Conservation (phyloP, 2,797 vertebrate genomes). For the Spizella passerina region DNA sequence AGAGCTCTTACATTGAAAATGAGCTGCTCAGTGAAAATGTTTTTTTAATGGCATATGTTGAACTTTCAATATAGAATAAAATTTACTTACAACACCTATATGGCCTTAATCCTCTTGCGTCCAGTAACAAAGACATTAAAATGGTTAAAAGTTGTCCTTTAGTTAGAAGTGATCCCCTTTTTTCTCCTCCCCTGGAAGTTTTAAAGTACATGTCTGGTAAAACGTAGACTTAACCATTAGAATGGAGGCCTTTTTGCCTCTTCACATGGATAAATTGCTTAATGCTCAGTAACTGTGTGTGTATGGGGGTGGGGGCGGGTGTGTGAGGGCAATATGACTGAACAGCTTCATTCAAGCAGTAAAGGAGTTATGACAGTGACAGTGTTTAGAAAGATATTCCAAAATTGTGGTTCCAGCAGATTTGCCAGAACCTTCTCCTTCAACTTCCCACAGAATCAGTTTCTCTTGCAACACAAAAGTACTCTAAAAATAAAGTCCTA, state of each 20-base stretch:
- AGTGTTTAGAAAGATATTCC: background rate
- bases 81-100: background rate
- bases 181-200: background rate
- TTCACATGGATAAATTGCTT: background rate
- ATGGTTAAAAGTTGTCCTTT: background rate
- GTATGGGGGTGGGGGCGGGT: background rate
- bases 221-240: background rate
- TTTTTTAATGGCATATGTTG: background rate
- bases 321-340: background rate
- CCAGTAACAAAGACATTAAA: background rate
- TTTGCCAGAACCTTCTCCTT: background rate
- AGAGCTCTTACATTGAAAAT: background rate
- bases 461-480: background rate
- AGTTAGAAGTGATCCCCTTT: background rate
- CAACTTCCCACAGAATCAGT: background rate
- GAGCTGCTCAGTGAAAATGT: background rate
- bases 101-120: background rate
- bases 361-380: background rate
- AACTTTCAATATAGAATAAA: background rate
- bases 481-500: background rate
- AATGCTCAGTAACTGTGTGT: background rate
- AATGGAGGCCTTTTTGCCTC: background rate
- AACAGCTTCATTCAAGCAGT: background rate
- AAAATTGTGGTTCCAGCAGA: background rate
- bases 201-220: background rate